phyloP scores from a whole-genome alignment of 2,888 invertebrate genomes.

The Euproctis similis region DNA sequence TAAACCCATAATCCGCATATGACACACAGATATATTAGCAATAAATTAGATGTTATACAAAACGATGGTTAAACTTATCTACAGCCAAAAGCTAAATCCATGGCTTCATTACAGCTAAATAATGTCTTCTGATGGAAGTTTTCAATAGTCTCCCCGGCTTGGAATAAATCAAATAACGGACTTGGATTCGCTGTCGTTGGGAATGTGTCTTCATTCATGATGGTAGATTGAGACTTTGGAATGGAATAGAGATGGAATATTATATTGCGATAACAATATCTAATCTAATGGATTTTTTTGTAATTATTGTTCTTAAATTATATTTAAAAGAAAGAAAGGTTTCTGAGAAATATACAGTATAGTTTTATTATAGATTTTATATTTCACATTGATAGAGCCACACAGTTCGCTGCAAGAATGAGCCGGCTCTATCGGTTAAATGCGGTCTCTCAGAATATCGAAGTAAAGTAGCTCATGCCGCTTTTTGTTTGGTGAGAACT shows the following conservation, averaged over 20 bases:
- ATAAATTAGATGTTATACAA: conserved; percentile 30
- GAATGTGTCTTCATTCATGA: conserved; percentile 74
- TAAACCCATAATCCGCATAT: conserved; percentile 11
- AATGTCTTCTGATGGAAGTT: conserved; percentile 51
- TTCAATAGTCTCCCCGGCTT: conserved; percentile 57
- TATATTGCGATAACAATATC: too few relatives aligned
- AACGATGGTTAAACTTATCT: conserved; percentile 27
- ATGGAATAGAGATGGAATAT: conserved; percentile 50
- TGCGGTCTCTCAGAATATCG: too few relatives aligned
- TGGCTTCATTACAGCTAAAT: conserved; percentile 50
- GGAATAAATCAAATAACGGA: conserved; percentile 69
- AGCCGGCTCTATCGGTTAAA: too few relatives aligned
- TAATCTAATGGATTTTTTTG: too few relatives aligned
- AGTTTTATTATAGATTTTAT: too few relatives aligned
- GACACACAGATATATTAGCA: conserved; percentile 18
- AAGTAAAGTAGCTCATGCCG: too few relatives aligned
- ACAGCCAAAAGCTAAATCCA: conserved; percentile 19
- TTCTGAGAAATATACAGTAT: too few relatives aligned
- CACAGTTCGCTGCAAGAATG: too few relatives aligned
- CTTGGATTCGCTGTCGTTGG: conserved; percentile 61
- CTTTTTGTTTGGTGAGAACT: too few relatives aligned
- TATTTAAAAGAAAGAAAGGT: too few relatives aligned
- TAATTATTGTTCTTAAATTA: too few relatives aligned
- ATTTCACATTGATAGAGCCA: too few relatives aligned
- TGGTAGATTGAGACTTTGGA: conserved; percentile 34